A percentile compares a stretch with the other conserved stretches of the same genome.
phyloP scores from a whole-genome alignment of 1,140 invertebrate genomes.

The Patella vulgata region DNA sequence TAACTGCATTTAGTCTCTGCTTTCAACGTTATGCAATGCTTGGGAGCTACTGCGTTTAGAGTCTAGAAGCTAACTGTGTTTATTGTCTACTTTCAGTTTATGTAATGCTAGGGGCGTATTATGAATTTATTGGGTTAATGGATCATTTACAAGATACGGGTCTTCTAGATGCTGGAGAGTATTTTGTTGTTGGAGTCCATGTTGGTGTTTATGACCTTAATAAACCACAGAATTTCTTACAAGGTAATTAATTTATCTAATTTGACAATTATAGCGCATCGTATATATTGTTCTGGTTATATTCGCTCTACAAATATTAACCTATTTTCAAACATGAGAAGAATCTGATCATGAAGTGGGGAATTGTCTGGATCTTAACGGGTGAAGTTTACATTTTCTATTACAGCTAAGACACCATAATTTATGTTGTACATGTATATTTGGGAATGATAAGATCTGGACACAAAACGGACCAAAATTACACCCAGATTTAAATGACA shows the following conservation, averaged over 20 bases:
- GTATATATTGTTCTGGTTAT: too few relatives aligned
- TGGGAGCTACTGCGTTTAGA: too few relatives aligned
- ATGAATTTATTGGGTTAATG: slow-evolving; percentile 57
- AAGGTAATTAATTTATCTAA: slow-evolving; percentile 52
- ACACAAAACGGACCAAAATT: neutral
- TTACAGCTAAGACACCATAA: too few relatives aligned
- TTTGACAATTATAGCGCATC: too few relatives aligned
- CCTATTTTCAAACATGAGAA: too few relatives aligned
- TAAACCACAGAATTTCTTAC: slow-evolving; percentile 44
- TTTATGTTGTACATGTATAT: neutral
- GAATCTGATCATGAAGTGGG: too few relatives aligned
- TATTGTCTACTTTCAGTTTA: slow-evolving; percentile 50
- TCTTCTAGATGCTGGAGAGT: slow-evolving; percentile 58
- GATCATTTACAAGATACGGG: slow-evolving; percentile 54
- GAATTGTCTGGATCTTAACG: too few relatives aligned
- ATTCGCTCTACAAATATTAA: too few relatives aligned
- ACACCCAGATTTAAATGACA: neutral
- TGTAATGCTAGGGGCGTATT: slow-evolving; percentile 51
- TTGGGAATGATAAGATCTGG: neutral
- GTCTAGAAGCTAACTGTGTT: too few relatives aligned
- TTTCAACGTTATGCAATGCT: too few relatives aligned
- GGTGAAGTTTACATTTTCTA: too few relatives aligned
- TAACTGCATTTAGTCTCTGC: too few relatives aligned
- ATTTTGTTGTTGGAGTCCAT: slow-evolving; percentile 61
- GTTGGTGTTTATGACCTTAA: slow-evolving; percentile 43